phyloP scores from a whole-genome alignment of 2,797 vertebrate species.

The Glyptemys insculpta region DNA sequence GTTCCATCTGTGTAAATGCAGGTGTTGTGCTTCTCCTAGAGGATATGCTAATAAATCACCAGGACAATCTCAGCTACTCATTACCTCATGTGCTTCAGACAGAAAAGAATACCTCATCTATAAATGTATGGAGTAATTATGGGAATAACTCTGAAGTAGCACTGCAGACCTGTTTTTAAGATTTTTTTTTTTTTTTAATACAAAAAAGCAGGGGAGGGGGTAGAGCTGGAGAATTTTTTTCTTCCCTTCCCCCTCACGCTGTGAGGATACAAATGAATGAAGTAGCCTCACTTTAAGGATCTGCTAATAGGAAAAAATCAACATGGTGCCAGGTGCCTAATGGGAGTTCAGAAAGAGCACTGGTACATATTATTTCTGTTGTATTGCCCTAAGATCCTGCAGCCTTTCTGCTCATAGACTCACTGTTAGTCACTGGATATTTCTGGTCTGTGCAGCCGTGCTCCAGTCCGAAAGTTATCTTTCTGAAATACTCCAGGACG shows the following conservation, averaged over 20 bases:
- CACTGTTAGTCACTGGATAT: neutral
- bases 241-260: conserved; percentile 13
- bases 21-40: conserved; percentile 80
- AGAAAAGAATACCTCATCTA: conserved; percentile 75
- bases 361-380: conserved; percentile 62
- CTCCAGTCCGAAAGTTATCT: neutral
- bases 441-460: neutral
- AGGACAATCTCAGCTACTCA: conserved; percentile 77
- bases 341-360: conserved; percentile 51
- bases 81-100: conserved; percentile 73
- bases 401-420: conserved; percentile 10
- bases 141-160: conserved; percentile 73
- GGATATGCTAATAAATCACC: conserved; percentile 86
- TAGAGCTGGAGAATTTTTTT: neutral
- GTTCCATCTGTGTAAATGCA: conserved; percentile 75
- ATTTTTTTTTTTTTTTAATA: conserved; percentile 56
- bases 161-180: conserved; percentile 75
- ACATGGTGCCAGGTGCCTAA: conserved; percentile 40
- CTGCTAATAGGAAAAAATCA: conserved; percentile 55
- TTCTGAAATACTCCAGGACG: neutral
- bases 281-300: neutral
- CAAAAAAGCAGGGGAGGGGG: neutral
- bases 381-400: conserved; percentile 52
- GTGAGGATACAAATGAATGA: conserved; percentile 41
- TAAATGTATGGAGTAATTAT: conserved; percentile 62